phyloP scores from a whole-genome alignment of 1,140 invertebrate genomes.

The Pentalonia nigronervosa region DNA sequence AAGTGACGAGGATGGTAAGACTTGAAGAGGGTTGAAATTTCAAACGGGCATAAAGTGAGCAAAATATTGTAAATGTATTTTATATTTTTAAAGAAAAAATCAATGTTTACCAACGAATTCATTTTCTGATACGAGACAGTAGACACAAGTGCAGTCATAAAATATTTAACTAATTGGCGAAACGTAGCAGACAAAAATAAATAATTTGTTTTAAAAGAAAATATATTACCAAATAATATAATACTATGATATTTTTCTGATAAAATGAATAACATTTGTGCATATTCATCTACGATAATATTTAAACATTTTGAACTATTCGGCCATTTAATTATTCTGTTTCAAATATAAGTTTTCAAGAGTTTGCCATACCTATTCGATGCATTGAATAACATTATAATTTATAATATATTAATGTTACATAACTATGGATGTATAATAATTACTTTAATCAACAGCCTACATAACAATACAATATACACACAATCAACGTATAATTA shows the following conservation, averaged over 20 bases:
- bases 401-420: too few species aligned
- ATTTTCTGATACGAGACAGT: neutral
- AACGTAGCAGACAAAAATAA: neutral
- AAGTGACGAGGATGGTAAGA: neutral
- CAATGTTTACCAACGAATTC: neutral
- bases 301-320: neutral
- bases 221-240: neutral
- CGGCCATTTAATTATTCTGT: neutral
- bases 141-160: too few species aligned
- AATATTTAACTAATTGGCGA: neutral
- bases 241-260: neutral
- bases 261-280: neutral
- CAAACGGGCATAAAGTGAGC: neutral
- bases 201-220: neutral
- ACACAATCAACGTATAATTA: neutral
- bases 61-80: neutral
- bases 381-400: neutral
- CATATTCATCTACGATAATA: neutral
- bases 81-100: neutral
- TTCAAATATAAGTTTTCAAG: neutral
- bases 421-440: neutral
- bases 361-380: neutral
- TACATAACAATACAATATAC: neutral
- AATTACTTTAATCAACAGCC: too few species aligned
- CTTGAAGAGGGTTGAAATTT: slow-evolving; percentile 1